phyloP scores from a whole-genome alignment of 2,888 invertebrate species.

The Drosophila hawaiiensis region DNA sequence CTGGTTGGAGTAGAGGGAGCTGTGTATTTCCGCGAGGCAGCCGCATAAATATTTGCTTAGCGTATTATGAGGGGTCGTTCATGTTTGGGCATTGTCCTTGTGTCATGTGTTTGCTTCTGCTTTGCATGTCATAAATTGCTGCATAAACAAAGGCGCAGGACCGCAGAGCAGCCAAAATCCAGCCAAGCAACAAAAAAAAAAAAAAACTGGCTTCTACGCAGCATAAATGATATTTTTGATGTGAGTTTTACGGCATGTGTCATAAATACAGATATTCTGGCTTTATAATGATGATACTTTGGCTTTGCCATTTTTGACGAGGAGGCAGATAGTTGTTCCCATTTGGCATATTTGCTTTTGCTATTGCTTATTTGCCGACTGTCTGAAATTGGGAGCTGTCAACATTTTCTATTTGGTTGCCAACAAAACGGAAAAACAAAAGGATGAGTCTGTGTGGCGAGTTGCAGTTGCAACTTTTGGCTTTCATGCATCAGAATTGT shows the following conservation, averaged over 20 bases:
- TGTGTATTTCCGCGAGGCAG: constrained; percentile 30
- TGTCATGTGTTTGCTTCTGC: constrained; percentile 65
- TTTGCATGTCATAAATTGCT: constrained; percentile 78
- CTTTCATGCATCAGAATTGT: constrained; percentile 31
- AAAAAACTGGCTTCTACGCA: constrained; percentile 21
- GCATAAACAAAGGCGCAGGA: constrained; percentile 72
- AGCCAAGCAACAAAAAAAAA: background rate
- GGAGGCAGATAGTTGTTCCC: constrained; percentile 55
- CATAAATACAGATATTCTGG: constrained; percentile 55
- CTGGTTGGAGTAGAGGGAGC: background rate
- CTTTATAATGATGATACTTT: constrained; percentile 62
- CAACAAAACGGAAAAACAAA: constrained; percentile 36
- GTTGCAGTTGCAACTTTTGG: constrained; percentile 24
- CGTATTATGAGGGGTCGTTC: constrained; percentile 61
- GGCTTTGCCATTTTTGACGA: constrained; percentile 27
- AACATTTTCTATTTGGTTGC: constrained; percentile 48
- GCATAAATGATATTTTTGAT: constrained; percentile 53
- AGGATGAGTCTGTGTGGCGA: background rate
- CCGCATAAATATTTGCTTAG: constrained; percentile 69
- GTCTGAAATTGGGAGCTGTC: constrained; percentile 48
- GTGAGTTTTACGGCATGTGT: constrained; percentile 53
- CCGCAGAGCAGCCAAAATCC: constrained; percentile 11
- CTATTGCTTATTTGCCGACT: constrained; percentile 60
- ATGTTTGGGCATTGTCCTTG: constrained; percentile 60
- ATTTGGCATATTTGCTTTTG: constrained; percentile 6